Base-by-base conservation (phyloP, 2,888 invertebrate species). In the Aleiodes alternator region DNA sequence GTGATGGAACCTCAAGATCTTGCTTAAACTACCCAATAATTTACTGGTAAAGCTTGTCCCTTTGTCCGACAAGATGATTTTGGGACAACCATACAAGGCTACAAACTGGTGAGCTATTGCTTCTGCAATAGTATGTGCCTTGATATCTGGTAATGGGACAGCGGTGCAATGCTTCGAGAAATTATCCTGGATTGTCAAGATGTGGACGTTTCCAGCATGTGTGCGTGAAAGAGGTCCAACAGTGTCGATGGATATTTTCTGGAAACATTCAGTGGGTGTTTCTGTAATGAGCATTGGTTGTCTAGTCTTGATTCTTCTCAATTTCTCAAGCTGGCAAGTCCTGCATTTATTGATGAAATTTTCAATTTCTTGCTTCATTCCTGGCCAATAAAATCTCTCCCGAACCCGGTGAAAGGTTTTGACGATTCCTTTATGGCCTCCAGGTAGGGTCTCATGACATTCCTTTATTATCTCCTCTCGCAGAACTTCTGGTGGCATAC, bases 151-250 rank as follows among this genome's bases (percentile, higher is more conserved):
- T 23, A 23, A 23, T 23, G 23, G 23, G 2, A 23, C 23, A 23
- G 23, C 23, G 2, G 23, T 23, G 23, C 23, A 23, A 23, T 23
- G 23, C 23, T 23, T 23, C 23, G 23, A 23, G 23, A 23, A 23
- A 23, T 23, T 23, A 23, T 23, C 23, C 23, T 23, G 23, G 23
- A 23, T 23, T 1, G 23, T 2, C 23, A 23, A 2, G 23, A 23
- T 23, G 23, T 23, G 23, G 23, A 23, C 23, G 2, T 23, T 23
- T 23, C 23, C 23, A 23, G 23, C 23, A 23, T 23, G 23, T 1
- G 23, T 23, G 23, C 23, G 1, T 4, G 55, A 16, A 1, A 16
- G 16, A 83, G 83, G 5, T 85, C 84, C 8, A 85, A 76, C 68
- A 80, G 83, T 6, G 75, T 68, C 2, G 85, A n/a, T 70, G 75